Evolutionary conservation across 2,888 invertebrate species (phyloP), one percentile per base, ranked within the genome.

Genomic region (Stomorhina lunata): DNA sequence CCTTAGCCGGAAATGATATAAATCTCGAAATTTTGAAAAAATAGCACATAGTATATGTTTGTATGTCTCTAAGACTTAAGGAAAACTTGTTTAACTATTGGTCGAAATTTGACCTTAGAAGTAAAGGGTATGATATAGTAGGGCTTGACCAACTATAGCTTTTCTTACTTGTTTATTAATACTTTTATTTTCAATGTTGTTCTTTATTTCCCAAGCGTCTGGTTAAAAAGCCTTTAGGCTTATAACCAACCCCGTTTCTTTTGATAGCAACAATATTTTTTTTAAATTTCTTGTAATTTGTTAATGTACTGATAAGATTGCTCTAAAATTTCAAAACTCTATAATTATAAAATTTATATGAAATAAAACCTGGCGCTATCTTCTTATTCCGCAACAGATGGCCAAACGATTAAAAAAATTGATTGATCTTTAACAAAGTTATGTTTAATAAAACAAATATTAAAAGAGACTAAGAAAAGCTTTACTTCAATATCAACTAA

Each of bases 391-490:
- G 29, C n/a, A 17, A 25, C 0, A 29, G 53, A 55, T 40, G 20
- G 4, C 20, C 55, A 43, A 32, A 53, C 17, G 63, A 73, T 75
- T 65, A 65, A 65, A 50, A 65, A 32, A 43, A 22, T 22, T 75
- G 75, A 75, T 75, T 75, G 75, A 75, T 75, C 55, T 55, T n/a
- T 43, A 22, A 43, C 15, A 63, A 55, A 73, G 65, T 53, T 72
- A 20, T 50, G n/a, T 34, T 72, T 50, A 72, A 20, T 48, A 63
- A 61, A 72, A 37, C 40, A 27, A 27, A 59, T 61, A 72, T 48
- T 37, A 69, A 68, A 57, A 6, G 7, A 15, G 6, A 43, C 34
- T 40, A 12, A 7, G 17, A 40, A 40, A 40, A 15, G 20, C 50
- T 32, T 73, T n/a, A n/a, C n/a, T n/a, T 50, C 15, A 37, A 17